Evolutionary conservation across 2,797 vertebrate genomes (phyloP).

Genomic region (Rhinatrema bivittatum): DNA sequence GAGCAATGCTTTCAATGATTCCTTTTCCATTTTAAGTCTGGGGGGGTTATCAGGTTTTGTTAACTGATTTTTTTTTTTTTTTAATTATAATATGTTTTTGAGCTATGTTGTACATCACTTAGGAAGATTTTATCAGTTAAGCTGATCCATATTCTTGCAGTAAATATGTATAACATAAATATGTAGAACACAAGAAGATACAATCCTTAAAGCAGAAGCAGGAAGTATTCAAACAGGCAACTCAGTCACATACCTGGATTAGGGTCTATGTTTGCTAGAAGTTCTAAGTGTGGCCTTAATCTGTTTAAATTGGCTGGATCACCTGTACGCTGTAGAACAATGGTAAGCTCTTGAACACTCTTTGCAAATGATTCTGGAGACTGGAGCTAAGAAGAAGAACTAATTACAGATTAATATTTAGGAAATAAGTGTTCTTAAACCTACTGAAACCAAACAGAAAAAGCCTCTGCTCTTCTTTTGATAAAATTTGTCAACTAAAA

Average conservation of each 20-base stretch:
- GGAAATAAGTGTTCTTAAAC: not conserved
- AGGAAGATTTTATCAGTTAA: no score
- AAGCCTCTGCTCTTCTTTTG: not conserved
- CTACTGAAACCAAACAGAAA: not conserved
- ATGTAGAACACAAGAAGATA: no score
- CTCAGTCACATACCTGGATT: constrained; percentile 70
- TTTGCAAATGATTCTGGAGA: constrained; percentile 95
- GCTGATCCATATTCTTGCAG: no score
- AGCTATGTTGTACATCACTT: no score
- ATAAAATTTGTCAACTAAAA: not conserved
- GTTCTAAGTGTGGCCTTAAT: constrained; percentile 83
- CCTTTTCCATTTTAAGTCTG: no score
- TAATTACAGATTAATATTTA: constrained; percentile 15
- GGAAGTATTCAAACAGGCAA: no score
- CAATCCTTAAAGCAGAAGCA: no score
- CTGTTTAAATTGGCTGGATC: constrained; percentile 90
- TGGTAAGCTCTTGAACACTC: constrained; percentile 92
- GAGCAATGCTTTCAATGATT: no score
- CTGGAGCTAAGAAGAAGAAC: constrained; percentile 67
- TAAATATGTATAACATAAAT: no score
- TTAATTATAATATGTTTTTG: no score
- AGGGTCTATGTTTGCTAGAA: constrained; percentile 91
- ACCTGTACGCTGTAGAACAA: constrained; percentile 88
- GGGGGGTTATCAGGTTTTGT: no score
- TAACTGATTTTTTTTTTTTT: no score